Base-by-base conservation (phyloP, 2,888 invertebrate species). In the Limenitis camilla region DNA sequence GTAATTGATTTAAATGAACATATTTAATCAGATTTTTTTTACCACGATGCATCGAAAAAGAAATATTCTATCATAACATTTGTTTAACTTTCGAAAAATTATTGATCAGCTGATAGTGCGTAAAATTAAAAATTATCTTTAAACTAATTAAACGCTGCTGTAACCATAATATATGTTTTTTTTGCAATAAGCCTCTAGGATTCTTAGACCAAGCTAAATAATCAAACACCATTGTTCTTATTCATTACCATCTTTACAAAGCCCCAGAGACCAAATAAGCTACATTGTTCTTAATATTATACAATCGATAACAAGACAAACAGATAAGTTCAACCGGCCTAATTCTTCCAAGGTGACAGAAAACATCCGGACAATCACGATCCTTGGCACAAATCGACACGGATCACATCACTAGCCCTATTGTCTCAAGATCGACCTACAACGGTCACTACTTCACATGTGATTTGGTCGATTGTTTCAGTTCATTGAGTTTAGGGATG, bases 291-390 rank as follows among this genome's bases (percentile, higher is more conserved):
- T 32, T 30, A 10, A 49, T 44, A 43, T 43, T 6, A 28, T 11
- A 10, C 4, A 43, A 38, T 45, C 8, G 30, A 45, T 38, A 4
- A 38, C n/a, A n/a, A n/a, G n/a, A n/a, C n/a, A 45, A 30, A 45
- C 45, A 45, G 38, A 53, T 53, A 49, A 55, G 61, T 62, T 71
- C 67, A 61, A 72, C 74, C 68, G 75, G 70, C 72, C 76, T 65
- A 70, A 72, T 78, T 77, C 60, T 55, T 63, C 67, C 76, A 80
- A 82, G 76, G 81, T 72, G 80, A 81, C 81, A 78, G 75, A 59
- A 61, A 65, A 70, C 77, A 79, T 79, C 79, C 76, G 62, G 63
- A 69, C 72, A 68, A 77, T 80, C 78, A 64, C 75, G 58, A 78
- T 80, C 85, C 85, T 85, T 85, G 85, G 78, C 82, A 81, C 74